A percentile compares a stretch with the other conserved stretches of the same genome.
Evolutionary conservation across 2,113 vertebrate genomes (phyloP).

Genomic region (Antennarius striatus): DNA sequence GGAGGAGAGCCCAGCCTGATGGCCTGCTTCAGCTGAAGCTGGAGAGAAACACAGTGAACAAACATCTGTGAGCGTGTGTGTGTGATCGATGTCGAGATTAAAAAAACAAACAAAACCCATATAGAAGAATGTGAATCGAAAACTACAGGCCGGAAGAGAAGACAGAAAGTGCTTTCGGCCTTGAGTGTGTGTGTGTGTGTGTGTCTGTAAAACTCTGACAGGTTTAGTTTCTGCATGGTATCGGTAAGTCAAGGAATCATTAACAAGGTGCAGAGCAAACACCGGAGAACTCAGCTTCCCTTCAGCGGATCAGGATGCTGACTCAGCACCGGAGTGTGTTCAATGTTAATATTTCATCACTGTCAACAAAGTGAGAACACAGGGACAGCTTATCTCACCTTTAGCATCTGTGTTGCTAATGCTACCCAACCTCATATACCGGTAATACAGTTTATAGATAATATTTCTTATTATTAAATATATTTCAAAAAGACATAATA

Average conservation of each 20-base stretch:
- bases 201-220: constrained; percentile 45
- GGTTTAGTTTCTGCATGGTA: constrained; percentile 43
- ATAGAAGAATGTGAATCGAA: no score
- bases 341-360: neutral
- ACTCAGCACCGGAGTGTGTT: neutral
- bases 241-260: constrained; percentile 39
- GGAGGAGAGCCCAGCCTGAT: constrained; percentile 81
- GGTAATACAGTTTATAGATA: neutral
- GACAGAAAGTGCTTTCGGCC: constrained; percentile 20
- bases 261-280: constrained; percentile 36
- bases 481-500: no score
- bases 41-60: neutral
- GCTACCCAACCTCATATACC: no score
- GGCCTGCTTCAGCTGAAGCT: constrained; percentile 81
- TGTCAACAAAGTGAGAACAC: neutral
- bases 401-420: neutral
- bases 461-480: neutral
- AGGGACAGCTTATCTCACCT: neutral
- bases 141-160: neutral
- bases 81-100: no score
- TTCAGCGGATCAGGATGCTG: constrained; percentile 1
- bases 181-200: constrained; percentile 9
- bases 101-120: no score
- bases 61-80: no score
- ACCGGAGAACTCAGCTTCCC: constrained; percentile 40